Evolutionary conservation across 2,888 invertebrate genomes (phyloP), one percentile per base, ranked within the genome.

Genomic region (Thecophora atra): DNA sequence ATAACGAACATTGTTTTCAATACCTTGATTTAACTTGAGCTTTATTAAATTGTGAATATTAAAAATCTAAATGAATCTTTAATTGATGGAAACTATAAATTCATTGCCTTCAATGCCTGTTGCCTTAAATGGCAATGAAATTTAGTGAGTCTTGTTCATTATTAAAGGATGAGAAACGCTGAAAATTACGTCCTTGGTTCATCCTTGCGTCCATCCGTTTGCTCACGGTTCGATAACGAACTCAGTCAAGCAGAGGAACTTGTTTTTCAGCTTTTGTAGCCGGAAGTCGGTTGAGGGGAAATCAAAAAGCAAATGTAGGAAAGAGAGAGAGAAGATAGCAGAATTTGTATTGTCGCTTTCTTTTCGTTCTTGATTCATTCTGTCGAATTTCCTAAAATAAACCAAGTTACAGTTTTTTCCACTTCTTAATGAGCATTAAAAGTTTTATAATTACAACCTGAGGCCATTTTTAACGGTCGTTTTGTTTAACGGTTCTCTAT

Each of bases 381-480:
- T 58, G 24, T 26, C 26, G 58, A 58, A 26, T 58, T 58, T 28
- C 28, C 58, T 24, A 58, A 58, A 56, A 58, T 58, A 15, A 17
- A 58, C 58, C 26, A 58, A 58, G 47, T 47, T 47, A n/a, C n/a
- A 1, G 24, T 64, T 64, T 64, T 21, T 26, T 17, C 21, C 21
- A 44, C 24, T 17, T 26, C 24, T 24, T 24, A 44, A 47, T 26
- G 64, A 47, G 47, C 64, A 64, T 26, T n/a, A 19, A 44, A 64
- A 44, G 44, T 64, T 44, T 44, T 47, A 26, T 64, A 44, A 64
- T 64, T 64, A 44, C 24, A 47, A 21, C 64, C 47, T 44, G 47
- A 47, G 64, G 64, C 47, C 24, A 64, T 64, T 64, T 47, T 64
- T 24, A 47, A 15, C 37, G 7, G 37, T 37, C 7, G 7, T 37